Evolutionary conservation across 2,797 vertebrate genomes (phyloP).

Genomic region (Margarornis squamiger): DNA sequence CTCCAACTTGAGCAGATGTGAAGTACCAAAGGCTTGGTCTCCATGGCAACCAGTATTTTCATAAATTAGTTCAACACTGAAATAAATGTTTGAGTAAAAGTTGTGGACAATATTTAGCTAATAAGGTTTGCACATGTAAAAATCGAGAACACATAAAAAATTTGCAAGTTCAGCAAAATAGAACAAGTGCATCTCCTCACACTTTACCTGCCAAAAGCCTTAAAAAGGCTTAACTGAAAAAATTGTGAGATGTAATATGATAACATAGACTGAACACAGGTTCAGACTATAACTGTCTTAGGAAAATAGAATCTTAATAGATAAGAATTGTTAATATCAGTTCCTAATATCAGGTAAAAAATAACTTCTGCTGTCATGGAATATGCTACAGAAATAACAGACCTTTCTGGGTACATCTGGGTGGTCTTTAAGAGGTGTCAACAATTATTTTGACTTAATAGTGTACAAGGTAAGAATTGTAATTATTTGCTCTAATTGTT

Average conservation of each 20-base stretch:
- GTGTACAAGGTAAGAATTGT: not conserved
- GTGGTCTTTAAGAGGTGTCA: not conserved
- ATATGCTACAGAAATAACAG: not conserved
- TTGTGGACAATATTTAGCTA: not conserved
- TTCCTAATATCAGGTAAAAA: not conserved
- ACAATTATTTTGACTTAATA: not conserved
- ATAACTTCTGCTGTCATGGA: not conserved
- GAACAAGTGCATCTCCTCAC: not conserved
- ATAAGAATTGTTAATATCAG: not conserved
- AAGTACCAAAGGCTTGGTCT: not conserved
- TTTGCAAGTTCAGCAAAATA: not conserved
- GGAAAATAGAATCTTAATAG: not conserved
- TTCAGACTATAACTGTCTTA: not conserved
- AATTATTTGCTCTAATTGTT: not conserved
- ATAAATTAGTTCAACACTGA: not conserved
- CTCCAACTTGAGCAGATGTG: not conserved
- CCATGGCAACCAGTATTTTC: not conserved
- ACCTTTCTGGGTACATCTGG: not conserved
- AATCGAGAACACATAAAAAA: not conserved
- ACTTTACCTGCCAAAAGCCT: not conserved
- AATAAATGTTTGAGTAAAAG: not conserved
- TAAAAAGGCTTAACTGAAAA: not conserved
- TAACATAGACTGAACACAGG: not conserved
- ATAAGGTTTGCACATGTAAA: not conserved
- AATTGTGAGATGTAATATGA: accelerated